Evolutionary conservation across 2,888 invertebrate species (phyloP).

Genomic region (Nysson spinosus): DNA sequence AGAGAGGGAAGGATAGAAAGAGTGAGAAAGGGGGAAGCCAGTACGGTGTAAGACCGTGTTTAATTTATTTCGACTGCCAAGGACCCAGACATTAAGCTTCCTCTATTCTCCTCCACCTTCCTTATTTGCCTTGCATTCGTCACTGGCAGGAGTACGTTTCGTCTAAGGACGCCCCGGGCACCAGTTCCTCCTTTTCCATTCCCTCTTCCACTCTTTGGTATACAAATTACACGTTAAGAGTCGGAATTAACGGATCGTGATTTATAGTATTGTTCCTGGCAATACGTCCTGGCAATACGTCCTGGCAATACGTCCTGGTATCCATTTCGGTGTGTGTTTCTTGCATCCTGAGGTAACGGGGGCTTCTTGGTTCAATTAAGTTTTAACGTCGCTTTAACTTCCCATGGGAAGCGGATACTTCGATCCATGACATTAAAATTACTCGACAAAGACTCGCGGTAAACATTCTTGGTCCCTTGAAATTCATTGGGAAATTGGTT

Average conservation of each 20-base stretch:
- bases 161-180: conserved; percentile 28
- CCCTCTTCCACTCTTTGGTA: conserved; percentile 7
- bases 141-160: conserved; percentile 44
- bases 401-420: too few relatives aligned
- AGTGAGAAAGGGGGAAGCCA: conserved; percentile 28
- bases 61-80: conserved; percentile 70
- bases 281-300: background rate
- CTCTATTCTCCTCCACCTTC: conserved; percentile 49
- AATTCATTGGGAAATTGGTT: too few relatives aligned
- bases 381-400: too few relatives aligned
- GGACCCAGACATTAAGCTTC: conserved; percentile 65
- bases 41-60: conserved; percentile 63
- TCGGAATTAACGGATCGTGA: conserved; percentile 1
- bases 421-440: too few relatives aligned
- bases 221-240: conserved; percentile 24
- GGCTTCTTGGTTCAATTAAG: too few relatives aligned
- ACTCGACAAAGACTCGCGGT: too few relatives aligned
- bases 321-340: too few relatives aligned
- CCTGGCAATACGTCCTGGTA: background rate
- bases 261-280: background rate
- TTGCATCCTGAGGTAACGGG: too few relatives aligned
- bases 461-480: too few relatives aligned
- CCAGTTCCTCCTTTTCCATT: conserved; percentile 34
- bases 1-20: background rate
- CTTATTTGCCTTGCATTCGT: conserved; percentile 68